A percentile compares a stretch with the other conserved stretches of the same genome.
Conservation (phyloP, 2,113 vertebrate species). For the Engystomops pustulosus region DNA sequence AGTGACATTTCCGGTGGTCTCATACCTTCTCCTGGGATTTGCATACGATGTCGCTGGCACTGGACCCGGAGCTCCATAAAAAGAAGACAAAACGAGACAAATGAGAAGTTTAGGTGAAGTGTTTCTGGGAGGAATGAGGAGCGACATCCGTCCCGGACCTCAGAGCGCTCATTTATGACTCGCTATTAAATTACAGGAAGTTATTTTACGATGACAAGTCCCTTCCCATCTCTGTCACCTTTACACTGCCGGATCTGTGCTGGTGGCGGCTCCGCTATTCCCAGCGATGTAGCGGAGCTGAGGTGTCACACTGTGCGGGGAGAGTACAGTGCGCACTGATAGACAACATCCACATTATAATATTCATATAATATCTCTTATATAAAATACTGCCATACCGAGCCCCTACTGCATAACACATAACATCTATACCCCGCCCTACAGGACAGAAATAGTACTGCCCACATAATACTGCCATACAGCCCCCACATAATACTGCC, state of each 20-base stretch:
- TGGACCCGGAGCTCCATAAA: neutral
- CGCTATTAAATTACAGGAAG: neutral
- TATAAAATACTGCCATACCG: too few species aligned
- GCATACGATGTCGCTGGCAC: neutral
- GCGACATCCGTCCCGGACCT: neutral
- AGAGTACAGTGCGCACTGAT: too few species aligned
- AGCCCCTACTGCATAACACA: too few species aligned
- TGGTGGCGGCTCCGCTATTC: neutral
- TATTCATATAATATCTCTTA: too few species aligned
- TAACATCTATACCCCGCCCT: too few species aligned
- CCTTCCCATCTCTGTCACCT: neutral
- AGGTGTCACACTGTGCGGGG: too few species aligned
- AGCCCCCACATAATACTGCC: too few species aligned
- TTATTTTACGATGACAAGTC: conserved; percentile 1
- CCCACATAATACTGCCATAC: too few species aligned
- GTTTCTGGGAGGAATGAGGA: neutral
- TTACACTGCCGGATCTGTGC: neutral
- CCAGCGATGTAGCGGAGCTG: neutral
- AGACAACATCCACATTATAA: too few species aligned
- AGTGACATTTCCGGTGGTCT: too few species aligned
- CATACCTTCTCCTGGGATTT: too few species aligned
- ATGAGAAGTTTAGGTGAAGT: neutral
- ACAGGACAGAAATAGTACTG: too few species aligned
- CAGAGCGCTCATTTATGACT: neutral
- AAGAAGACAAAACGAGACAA: neutral